These are phyloP conservation scores for Stramonita haemastoma DNA, from an alignment of 2,888 invertebrate genomes.

Conservation along the genomic window DNA sequence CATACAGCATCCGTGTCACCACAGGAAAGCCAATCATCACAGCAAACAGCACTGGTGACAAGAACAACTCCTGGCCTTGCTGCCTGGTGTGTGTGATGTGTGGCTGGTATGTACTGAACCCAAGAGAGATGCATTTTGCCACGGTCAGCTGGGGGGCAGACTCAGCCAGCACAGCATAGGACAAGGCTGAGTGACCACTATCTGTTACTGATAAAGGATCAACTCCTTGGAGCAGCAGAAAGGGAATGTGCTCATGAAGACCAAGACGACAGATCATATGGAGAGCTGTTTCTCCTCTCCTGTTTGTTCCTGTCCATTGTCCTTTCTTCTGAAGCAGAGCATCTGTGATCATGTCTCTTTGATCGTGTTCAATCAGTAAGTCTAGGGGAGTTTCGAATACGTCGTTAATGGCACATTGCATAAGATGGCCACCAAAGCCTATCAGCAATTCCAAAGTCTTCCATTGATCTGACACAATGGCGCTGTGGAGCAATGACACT, in stretches of 20 bases:
- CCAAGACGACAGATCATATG: background rate
- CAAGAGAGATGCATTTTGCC: background rate
- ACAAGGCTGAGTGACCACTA: background rate
- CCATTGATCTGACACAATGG: background rate
- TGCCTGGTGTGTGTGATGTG: background rate
- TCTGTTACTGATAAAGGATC: background rate
- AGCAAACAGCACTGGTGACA: background rate
- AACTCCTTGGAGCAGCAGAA: background rate
- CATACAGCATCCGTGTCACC: constrained; percentile 25
- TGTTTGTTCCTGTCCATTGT: background rate
- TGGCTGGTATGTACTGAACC: constrained; percentile 13
- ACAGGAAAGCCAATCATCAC: background rate
- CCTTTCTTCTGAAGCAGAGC: background rate
- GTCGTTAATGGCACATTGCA: background rate
- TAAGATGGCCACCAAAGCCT: background rate
- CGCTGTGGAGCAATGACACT: background rate
- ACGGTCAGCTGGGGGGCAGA: too few species aligned
- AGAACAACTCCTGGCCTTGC: too few species aligned
- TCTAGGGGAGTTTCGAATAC: background rate
- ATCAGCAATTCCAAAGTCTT: background rate
- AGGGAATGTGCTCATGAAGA: background rate
- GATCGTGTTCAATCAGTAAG: background rate
- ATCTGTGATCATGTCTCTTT: background rate
- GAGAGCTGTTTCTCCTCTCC: background rate
- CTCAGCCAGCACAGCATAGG: too few species aligned